Evolutionary conservation across 2,797 vertebrate species (phyloP).

Genomic region (Argyrosomus regius): DNA sequence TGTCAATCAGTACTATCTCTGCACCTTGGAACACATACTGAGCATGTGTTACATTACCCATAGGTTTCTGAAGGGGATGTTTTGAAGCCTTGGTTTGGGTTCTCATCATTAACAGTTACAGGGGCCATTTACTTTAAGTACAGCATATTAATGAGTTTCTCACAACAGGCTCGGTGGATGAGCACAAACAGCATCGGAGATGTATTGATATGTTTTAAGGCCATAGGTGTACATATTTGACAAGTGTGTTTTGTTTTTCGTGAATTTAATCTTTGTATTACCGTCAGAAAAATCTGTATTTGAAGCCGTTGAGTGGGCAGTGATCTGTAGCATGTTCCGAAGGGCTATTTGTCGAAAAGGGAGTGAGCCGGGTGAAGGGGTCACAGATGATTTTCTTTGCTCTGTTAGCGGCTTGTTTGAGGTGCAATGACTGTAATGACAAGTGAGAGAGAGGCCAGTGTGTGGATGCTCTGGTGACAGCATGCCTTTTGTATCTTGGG

Average conservation of each 20-base stretch:
- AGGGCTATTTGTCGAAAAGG: constrained; percentile 23
- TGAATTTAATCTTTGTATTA: constrained; percentile 1
- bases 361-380: constrained; percentile 3
- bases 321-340: constrained; percentile 24
- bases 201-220: background rate
- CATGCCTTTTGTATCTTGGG: constrained; percentile 18
- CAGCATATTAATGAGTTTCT: constrained; percentile 14
- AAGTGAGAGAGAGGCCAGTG: constrained; percentile 15
- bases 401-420: constrained; percentile 40
- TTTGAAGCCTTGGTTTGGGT: background rate
- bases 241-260: background rate
- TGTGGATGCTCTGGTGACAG: constrained; percentile 5
- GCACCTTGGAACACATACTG: background rate
- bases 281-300: constrained; percentile 9
- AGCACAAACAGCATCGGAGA: background rate
- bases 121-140: background rate
- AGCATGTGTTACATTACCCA: background rate
- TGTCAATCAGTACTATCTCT: constrained; percentile 4
- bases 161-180: background rate
- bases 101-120: background rate
- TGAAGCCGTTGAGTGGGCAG: constrained; percentile 1
- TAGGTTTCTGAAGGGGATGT: background rate
- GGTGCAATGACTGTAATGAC: constrained; percentile 26
- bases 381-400: constrained; percentile 28
- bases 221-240: constrained; percentile 7